Percentiles rank a stretch among this genome's conserved stretches.
Conservation (phyloP, 2,888 invertebrate genomes). For the Lochmaea capreae region DNA sequence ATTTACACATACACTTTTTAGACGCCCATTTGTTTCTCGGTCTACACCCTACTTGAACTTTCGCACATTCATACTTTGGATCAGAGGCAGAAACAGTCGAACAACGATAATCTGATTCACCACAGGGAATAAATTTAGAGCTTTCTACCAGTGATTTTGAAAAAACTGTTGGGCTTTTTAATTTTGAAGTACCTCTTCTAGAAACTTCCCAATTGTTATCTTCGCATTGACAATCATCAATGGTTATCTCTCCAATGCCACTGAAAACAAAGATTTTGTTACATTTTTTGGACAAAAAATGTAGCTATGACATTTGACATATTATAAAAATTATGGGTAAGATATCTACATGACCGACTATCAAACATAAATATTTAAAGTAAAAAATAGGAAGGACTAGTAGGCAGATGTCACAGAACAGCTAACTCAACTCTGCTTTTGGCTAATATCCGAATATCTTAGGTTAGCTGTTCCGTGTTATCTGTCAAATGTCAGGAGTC, state of each 20-base stretch:
- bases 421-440: too few species aligned
- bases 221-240: not conserved
- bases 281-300: not conserved
- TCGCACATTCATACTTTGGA: not conserved
- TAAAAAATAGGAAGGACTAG: too few species aligned
- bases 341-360: too few species aligned
- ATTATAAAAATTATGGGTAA: not conserved
- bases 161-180: slow-evolving; percentile 1
- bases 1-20: slow-evolving; percentile 2
- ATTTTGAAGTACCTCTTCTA: slow-evolving; percentile 1
- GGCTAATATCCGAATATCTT: too few species aligned
- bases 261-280: not conserved
- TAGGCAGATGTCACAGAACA: too few species aligned
- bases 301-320: not conserved
- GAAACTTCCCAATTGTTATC: not conserved
- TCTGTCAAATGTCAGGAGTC: too few species aligned
- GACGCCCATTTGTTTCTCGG: not conserved
- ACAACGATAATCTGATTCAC: not conserved
- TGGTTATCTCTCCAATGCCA: not conserved
- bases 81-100: not conserved
- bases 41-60: not conserved
- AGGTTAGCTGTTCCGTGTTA: too few species aligned
- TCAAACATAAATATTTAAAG: too few species aligned
- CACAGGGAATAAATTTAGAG: not conserved
- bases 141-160: not conserved